phyloP scores from a whole-genome alignment of 2,113 vertebrate species.

The Artemisiospiza belli region DNA sequence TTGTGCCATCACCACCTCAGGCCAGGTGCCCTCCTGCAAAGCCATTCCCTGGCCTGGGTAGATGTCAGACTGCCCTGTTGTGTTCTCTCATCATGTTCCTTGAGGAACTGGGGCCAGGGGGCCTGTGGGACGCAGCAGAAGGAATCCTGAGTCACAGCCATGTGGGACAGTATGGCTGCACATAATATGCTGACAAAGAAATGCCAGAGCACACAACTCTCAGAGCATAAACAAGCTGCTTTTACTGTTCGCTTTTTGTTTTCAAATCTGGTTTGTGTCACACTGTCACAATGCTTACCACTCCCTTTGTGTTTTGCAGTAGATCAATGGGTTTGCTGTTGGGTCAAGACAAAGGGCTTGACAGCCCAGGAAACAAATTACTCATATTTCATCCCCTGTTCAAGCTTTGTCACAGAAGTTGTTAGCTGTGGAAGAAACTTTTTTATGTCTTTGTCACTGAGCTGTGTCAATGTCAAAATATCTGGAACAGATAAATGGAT shows the following conservation, averaged over 20 bases:
- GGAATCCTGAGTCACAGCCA: neutral
- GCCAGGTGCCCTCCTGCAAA: neutral
- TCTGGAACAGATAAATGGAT: conserved; percentile 8
- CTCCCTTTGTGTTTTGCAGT: conserved; percentile 17
- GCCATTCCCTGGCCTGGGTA: too few species aligned
- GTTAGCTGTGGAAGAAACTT: neutral
- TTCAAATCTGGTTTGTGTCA: neutral
- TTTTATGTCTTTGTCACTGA: neutral
- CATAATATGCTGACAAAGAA: neutral
- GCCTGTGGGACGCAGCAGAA: fast-evolving
- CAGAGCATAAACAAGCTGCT: neutral
- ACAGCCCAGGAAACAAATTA: conserved; percentile 50
- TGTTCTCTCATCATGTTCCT: fast-evolving
- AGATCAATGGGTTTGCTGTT: conserved; percentile 27
- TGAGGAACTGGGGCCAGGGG: neutral
- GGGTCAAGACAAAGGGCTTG: conserved; percentile 53
- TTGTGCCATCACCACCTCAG: fast-evolving
- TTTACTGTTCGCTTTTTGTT: neutral
- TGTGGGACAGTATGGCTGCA: fast-evolving
- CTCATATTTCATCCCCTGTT: neutral
- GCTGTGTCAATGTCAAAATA: conserved; percentile 29
- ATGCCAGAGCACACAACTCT: neutral
- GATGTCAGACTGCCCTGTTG: fast-evolving
- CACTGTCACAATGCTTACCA: neutral
- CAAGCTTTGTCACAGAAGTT: conserved; percentile 3